A percentile compares a stretch with the other conserved stretches of the same genome.
These are phyloP conservation scores for Bellardia bayeri DNA, from an alignment of 2,888 invertebrate species.

Conservation along the genomic window DNA sequence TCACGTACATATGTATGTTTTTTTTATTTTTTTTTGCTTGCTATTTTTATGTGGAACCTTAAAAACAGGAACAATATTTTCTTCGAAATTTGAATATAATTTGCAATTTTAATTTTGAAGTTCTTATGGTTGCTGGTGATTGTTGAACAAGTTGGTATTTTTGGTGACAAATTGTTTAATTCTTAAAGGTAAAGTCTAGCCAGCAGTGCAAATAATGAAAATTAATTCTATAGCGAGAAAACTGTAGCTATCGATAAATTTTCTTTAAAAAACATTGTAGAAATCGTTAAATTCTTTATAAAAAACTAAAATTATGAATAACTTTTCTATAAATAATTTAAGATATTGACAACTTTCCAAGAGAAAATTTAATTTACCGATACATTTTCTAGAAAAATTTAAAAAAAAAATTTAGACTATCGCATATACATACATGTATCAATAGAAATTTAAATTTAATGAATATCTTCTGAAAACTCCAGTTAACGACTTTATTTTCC, in stretches of 20 bases:
- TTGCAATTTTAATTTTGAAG: constrained; percentile 46
- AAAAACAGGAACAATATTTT: not conserved
- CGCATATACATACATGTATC: no score
- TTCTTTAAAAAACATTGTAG: not conserved
- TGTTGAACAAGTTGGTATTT: not conserved
- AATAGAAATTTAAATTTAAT: no score
- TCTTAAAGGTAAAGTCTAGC: not conserved
- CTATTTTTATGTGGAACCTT: not conserved
- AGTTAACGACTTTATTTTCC: no score
- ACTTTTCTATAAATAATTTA: not conserved
- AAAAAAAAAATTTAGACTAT: no score
- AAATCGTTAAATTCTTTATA: not conserved
- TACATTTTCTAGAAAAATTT: not conserved
- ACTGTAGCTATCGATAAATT: not conserved
- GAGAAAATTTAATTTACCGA: not conserved
- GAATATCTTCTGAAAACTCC: no score
- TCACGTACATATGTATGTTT: constrained; percentile 22
- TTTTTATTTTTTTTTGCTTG: not conserved
- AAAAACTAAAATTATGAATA: not conserved
- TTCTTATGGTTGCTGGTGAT: not conserved
- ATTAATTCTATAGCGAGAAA: not conserved
- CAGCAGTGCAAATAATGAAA: not conserved
- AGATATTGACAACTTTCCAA: not conserved
- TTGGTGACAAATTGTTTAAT: constrained; percentile 24
- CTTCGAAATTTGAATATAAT: constrained; percentile 32